These are phyloP conservation scores for Standfussiana lucernea DNA, from an alignment of 2,888 invertebrate genomes.

Conservation along the genomic window DNA sequence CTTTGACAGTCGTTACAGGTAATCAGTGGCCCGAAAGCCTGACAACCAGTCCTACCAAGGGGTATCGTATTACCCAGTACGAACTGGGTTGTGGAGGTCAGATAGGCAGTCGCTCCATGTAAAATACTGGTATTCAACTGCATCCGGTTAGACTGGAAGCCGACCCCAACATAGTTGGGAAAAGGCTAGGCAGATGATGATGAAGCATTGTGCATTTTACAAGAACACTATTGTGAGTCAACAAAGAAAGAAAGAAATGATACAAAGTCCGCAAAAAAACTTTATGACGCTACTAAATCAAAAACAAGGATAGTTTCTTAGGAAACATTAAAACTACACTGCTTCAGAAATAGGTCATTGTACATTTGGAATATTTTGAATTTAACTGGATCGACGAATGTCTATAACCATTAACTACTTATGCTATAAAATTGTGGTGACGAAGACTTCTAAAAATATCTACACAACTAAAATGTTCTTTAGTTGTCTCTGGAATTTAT, in stretches of 20 bases:
- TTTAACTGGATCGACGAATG: slow-evolving; percentile 12
- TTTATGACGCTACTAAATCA: slow-evolving; percentile 22
- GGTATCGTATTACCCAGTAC: too few species aligned
- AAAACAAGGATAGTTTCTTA: slow-evolving; percentile 28
- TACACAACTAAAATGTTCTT: slow-evolving; percentile 10
- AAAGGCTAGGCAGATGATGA: too few species aligned
- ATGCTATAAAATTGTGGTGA: slow-evolving; percentile 13
- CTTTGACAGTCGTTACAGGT: too few species aligned
- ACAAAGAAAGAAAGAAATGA: slow-evolving; percentile 23
- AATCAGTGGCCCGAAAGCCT: too few species aligned
- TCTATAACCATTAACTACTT: not conserved
- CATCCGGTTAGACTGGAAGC: too few species aligned
- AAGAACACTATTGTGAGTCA: slow-evolving; percentile 33
- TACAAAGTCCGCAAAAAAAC: slow-evolving; percentile 15
- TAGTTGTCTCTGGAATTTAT: slow-evolving; percentile 11
- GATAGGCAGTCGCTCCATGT: too few species aligned
- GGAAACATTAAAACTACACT: slow-evolving; percentile 30
- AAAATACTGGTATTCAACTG: too few species aligned
- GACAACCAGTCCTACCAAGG: too few species aligned
- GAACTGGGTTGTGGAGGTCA: too few species aligned
- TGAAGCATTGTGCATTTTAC: slow-evolving; percentile 9
- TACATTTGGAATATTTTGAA: slow-evolving; percentile 35
- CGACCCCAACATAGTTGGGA: too few species aligned
- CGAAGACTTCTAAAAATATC: slow-evolving; percentile 14
- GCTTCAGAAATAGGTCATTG: slow-evolving; percentile 47